Conservation (phyloP, 2,113 vertebrate genomes). For the Zosterops pallidus region DNA sequence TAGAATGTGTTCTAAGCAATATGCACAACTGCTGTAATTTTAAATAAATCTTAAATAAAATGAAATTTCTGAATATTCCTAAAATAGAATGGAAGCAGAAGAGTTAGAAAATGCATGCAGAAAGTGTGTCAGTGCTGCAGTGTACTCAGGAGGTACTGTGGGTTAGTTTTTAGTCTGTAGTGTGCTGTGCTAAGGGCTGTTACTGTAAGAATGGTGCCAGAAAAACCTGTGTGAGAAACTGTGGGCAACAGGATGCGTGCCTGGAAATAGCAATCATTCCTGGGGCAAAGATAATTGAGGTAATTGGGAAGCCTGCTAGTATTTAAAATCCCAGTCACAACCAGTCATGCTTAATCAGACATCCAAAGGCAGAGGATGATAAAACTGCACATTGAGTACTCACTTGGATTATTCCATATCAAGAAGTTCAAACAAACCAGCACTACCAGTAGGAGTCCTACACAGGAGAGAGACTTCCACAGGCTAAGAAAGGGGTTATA, state of each 20-base stretch:
- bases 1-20: not conserved
- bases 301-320: constrained; percentile 31
- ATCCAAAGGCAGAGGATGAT: not conserved
- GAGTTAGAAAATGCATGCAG: not conserved
- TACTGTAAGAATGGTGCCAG: not conserved
- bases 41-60: not conserved
- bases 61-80: not conserved
- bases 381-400: not conserved
- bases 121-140: not conserved
- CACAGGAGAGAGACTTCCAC: not conserved
- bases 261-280: constrained; percentile 62
- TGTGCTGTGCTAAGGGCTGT: not conserved
- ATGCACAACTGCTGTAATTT: not conserved
- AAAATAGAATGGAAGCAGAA: not conserved
- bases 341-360: constrained; percentile 47
- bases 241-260: not conserved
- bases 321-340: constrained; percentile 44
- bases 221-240: constrained; percentile 37
- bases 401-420: not conserved
- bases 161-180: not conserved
- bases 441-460: not conserved
- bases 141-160: not conserved
- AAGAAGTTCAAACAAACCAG: not conserved
- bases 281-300: constrained; percentile 25
- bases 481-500: not conserved